Evolutionary conservation across 1,140 invertebrate species (phyloP), one percentile per base, ranked within the genome.

Genomic region (Achatina immaculata): DNA sequence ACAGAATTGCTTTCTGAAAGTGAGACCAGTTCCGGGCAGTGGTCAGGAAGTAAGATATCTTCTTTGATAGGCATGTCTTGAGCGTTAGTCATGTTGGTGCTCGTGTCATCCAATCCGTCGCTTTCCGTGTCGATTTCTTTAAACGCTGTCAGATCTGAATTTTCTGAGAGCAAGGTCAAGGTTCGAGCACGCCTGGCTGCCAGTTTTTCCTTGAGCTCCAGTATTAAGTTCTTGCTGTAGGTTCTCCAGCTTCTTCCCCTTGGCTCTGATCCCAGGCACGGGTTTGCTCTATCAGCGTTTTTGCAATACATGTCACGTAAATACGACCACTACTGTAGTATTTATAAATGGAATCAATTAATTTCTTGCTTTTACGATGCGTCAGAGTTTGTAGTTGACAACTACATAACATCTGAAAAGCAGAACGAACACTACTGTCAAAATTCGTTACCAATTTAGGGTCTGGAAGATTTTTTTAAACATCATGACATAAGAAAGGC

Each of bases 121-220:
- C 76, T 78, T 31, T 78, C 76, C 14, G 76, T 68, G 36, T 78
- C 76, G 4, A 78, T 48, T 42, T 78, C 76, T 1, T 48, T 31
- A 24, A 78, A 78, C 1, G 76, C 65, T 1, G 14, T 24, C 36
- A 66, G 38, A 36, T 78, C 76, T 24, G 21, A 21, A 40, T 62
- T 68, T 19, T 78, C 65, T 7, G 58, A 42, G 38, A 78, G 62
- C 36, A 78, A 43, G 36, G 40, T 62, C n/a, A 78, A 42, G n/a
- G 76, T 78, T 40, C 62, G 62, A 28, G 62, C 43, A 3, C 76
- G 45, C 42, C 76, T 66, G 76, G 42, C 76, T 19, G 34, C 76
- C 42, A 78, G 65, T 62, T 78, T 78, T 28, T 78, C 76, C 40
- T 78, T 78, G 6, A 78, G 42, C 31, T 78, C 76, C 9, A 42